phyloP scores from a whole-genome alignment of 2,797 vertebrate species.

The Eulemur coronatus region DNA sequence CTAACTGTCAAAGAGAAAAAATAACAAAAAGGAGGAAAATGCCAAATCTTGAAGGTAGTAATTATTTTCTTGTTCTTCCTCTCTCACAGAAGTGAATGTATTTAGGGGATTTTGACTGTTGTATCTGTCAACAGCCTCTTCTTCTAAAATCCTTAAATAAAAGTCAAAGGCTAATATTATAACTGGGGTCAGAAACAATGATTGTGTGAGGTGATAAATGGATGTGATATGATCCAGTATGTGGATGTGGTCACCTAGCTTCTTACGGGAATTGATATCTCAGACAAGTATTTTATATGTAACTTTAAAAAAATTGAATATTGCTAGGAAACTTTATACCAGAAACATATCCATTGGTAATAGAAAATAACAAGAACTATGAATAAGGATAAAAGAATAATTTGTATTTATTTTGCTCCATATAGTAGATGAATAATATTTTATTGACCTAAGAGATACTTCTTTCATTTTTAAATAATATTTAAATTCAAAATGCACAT shows the following conservation, averaged over 20 bases:
- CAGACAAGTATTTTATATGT: neutral
- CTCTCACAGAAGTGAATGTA: neutral
- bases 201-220: neutral
- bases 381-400: neutral
- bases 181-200: neutral
- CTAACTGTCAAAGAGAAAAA: constrained; percentile 6
- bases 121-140: neutral
- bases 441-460: neutral
- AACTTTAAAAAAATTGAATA: neutral
- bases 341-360: neutral
- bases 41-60: neutral
- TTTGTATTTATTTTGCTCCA: neutral
- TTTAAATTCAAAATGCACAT: neutral
- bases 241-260: neutral
- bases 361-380: neutral
- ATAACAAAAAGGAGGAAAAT: neutral
- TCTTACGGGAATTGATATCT: neutral
- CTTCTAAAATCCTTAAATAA: neutral
- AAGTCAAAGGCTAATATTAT: neutral
- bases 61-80: neutral
- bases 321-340: neutral
- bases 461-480: neutral
- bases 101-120: neutral
- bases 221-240: constrained; percentile 5
- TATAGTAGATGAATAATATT: neutral